These are phyloP conservation scores for Strigamia transsilvanica DNA, from an alignment of 2,888 invertebrate genomes.

Conservation along the genomic window DNA sequence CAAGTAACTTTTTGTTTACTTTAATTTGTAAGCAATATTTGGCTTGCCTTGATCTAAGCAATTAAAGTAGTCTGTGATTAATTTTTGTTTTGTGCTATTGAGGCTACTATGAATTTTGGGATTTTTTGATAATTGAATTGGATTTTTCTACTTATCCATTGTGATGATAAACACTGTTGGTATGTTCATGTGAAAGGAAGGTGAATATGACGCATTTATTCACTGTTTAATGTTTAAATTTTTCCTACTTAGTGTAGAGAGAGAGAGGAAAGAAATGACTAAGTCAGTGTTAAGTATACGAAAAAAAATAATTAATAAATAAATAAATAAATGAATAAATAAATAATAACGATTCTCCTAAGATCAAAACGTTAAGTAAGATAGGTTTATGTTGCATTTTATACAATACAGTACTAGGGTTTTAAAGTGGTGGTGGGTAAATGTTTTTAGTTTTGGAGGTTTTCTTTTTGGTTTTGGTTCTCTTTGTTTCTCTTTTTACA, in stretches of 20 bases:
- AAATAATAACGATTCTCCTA: neutral
- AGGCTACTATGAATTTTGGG: conserved; percentile 7
- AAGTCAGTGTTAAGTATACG: conserved; percentile 30
- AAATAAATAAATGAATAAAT: neutral
- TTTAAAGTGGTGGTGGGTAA: conserved; percentile 20
- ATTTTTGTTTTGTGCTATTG: conserved; percentile 14
- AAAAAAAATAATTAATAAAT: neutral
- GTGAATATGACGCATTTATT: conserved; percentile 15
- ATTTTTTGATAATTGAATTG: conserved; percentile 10
- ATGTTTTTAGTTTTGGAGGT: neutral
- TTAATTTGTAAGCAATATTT: conserved; percentile 5
- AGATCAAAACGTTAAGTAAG: neutral
- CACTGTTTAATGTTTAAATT: conserved; percentile 12
- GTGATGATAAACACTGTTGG: conserved; percentile 30
- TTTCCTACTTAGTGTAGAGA: conserved; percentile 10
- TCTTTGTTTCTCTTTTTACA: neutral
- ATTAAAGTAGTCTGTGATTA: conserved; percentile 26
- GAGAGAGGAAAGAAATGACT: neutral
- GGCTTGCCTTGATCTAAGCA: conserved; percentile 21
- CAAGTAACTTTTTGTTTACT: neutral
- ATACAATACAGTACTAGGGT: conserved; percentile 1
- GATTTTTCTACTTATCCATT: conserved; percentile 24
- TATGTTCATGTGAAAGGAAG: conserved; percentile 28
- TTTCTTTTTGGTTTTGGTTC: neutral
- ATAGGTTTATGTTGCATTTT: conserved; percentile 18